Base-by-base conservation (phyloP, 1,140 invertebrate species). In the Ceratina calcarata region DNA sequence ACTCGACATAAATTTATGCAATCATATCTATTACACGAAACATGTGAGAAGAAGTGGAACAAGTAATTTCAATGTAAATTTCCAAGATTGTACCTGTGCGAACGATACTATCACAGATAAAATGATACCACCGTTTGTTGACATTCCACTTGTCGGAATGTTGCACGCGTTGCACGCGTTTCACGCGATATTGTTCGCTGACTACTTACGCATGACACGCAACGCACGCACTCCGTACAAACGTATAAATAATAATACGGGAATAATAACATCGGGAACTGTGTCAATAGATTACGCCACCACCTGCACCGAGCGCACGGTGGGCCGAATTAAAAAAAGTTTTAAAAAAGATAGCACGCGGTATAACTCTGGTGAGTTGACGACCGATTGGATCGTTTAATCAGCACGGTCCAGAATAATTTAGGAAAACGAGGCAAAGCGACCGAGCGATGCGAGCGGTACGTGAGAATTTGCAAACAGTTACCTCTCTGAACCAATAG, bases 141-240 rank as follows among this genome's bases (percentile, higher is more conserved):
- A 22, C 73, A 67, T 53, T 69, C 22, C 58, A 24, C 6, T 18
- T 16, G 49, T 49, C 18, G 15, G 18, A 78, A 71, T 62, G 45
- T 27, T 18, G 76, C n/a, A 71, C n/a, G n/a, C n/a, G 71, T 71
- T 27, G 32, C 51, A 37, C 32, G 27, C 73, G 12, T 67, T 75
- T 62, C 73, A 16, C 49, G 16, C n/a, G n/a, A 55, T 37, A 64
- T 65, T 45, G 53, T 81, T 45, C 27, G 32, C 32, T 37, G n/a
- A n/a, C n/a, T n/a, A n/a, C n/a, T n/a, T n/a, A n/a, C n/a, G n/a
- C n/a, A n/a, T n/a, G n/a, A n/a, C n/a, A n/a, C n/a, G n/a, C n/a
- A n/a, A n/a, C n/a, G 32, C 32, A 37, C 32, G 6, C 32, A 37
- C 32, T 2, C 32, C 6, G 32, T 37, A 37, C 13, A 58, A 68